Base-by-base conservation (phyloP, 2,113 vertebrate species). In the Plecturocebus donacophilus region DNA sequence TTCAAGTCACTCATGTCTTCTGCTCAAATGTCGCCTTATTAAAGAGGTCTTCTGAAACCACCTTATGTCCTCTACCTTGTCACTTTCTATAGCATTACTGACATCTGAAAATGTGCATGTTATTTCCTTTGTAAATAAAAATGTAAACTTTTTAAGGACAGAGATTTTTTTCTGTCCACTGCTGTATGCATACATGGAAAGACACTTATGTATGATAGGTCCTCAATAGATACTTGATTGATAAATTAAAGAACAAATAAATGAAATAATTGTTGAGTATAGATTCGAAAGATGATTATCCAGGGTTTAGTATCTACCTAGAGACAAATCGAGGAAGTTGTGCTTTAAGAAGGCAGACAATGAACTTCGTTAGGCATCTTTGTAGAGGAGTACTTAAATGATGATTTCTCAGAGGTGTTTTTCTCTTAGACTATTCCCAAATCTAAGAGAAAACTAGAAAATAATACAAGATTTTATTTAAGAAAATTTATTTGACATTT, bases 381-480 rank as follows among this genome's bases (percentile, higher is more conserved):
- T 45, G 40, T 40, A 42, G 35, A 58, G 64, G 40, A 71, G 3
- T 47, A 75, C 20, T 47, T 64, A 77, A 23, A 17, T 42, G 2
- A 32, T 73, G 20, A 79, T 83, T 90, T 96, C 49, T 82, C 73
- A n/a, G 45, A n/a, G 32, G 8, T 52, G 0, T 90, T 81, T 27
- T 89, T 91, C 40, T 87, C 45, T 82, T 45, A 38, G 32, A 14
- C 35, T 87, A 45, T 56, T 95, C 88, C 81, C 73, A 94, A 92
- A 58, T 83, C 19, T 80, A 82, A 75, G 80, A 40, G 20, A 83
- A 94, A 92, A 93, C 64, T 4, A 47, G 13, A 38, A 95, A 85
- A n/a, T 30, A 73, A 10, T 61, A 32, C 11, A 9, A 12, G 61
- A 52, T 92, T 77, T 56, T 84, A 40, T 19, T 81, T 89, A 82